Conservation (phyloP, 2,797 vertebrate species). For the Carapus acus region DNA sequence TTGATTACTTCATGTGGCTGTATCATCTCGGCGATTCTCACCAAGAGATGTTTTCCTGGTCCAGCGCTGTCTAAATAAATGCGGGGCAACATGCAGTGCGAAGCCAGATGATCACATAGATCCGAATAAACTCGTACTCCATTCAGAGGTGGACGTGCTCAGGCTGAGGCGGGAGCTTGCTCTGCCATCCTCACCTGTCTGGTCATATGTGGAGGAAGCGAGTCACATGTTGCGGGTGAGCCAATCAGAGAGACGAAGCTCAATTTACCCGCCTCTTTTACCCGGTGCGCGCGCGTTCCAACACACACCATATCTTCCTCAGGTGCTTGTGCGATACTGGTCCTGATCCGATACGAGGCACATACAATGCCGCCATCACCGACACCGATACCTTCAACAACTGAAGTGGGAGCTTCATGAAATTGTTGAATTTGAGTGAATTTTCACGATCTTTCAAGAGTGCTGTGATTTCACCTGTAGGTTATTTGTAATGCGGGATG, state of each 20-base stretch:
- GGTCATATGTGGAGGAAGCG: constrained; percentile 28
- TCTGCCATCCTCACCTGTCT: constrained; percentile 30
- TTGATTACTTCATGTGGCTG: no score
- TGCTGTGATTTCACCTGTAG: no score
- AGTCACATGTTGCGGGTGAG: constrained; percentile 34
- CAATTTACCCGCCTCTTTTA: not conserved
- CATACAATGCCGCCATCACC: no score
- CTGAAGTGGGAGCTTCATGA: no score
- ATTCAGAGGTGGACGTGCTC: not conserved
- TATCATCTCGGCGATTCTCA: not conserved
- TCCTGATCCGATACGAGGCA: no score
- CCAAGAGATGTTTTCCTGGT: constrained; percentile 11
- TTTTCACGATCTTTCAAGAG: no score
- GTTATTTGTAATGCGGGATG: no score
- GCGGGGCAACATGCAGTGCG: not conserved
- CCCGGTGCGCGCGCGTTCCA: not conserved
- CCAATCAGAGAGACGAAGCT: constrained; percentile 53
- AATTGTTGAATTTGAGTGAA: no score
- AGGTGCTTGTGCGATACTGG: no score
- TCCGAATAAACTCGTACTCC: constrained; percentile 3
- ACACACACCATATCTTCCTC: no score
- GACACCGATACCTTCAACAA: no score
- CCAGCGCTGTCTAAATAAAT: constrained; percentile 8
- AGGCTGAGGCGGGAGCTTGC: constrained; percentile 3
- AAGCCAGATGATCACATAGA: not conserved